Evolutionary conservation across 2,113 vertebrate species (phyloP).

Genomic region (Corythoichthys haematopterus): DNA sequence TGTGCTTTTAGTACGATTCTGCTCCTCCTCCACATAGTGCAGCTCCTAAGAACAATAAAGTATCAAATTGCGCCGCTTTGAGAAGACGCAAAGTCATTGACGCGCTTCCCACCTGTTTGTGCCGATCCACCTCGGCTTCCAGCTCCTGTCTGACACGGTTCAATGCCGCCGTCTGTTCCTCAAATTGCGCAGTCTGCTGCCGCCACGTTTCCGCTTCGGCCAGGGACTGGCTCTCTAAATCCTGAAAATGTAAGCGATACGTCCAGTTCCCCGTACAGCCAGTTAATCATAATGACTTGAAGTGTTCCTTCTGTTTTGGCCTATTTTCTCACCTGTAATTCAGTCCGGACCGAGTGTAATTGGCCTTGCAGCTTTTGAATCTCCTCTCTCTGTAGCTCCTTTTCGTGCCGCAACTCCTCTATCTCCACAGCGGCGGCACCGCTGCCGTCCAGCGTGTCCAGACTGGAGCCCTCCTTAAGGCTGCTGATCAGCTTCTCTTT

Average conservation of each 20-base stretch:
- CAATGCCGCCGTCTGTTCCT: slow-evolving; percentile 79
- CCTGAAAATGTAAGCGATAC: slow-evolving; percentile 60
- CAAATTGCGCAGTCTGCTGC: slow-evolving; percentile 83
- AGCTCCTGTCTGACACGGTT: slow-evolving; percentile 81
- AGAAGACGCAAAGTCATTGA: neutral
- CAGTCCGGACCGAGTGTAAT: slow-evolving; percentile 80
- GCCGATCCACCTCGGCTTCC: slow-evolving; percentile 86
- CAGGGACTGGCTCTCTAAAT: slow-evolving; percentile 85
- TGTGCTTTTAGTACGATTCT: slow-evolving; percentile 82
- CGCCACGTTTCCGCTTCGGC: slow-evolving; percentile 83
- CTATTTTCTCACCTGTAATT: slow-evolving; percentile 77
- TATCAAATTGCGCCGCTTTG: neutral
- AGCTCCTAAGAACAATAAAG: slow-evolving; percentile 75
- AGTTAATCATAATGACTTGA: neutral
- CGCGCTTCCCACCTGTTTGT: slow-evolving; percentile 80
- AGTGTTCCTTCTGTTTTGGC: too few relatives aligned
- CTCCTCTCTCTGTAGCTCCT: slow-evolving; percentile 88
- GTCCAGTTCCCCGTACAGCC: neutral
- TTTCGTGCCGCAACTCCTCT: slow-evolving; percentile 90
- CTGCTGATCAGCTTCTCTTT: slow-evolving; percentile 98
- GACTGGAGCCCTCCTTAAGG: slow-evolving; percentile 93
- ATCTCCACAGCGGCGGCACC: slow-evolving; percentile 78
- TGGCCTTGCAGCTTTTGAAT: slow-evolving; percentile 88
- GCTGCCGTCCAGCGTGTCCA: slow-evolving; percentile 83
- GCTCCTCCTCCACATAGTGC: slow-evolving; percentile 86